phyloP scores from a whole-genome alignment of 92 coral and sea anemone species.

The Actinernus sp. region DNA sequence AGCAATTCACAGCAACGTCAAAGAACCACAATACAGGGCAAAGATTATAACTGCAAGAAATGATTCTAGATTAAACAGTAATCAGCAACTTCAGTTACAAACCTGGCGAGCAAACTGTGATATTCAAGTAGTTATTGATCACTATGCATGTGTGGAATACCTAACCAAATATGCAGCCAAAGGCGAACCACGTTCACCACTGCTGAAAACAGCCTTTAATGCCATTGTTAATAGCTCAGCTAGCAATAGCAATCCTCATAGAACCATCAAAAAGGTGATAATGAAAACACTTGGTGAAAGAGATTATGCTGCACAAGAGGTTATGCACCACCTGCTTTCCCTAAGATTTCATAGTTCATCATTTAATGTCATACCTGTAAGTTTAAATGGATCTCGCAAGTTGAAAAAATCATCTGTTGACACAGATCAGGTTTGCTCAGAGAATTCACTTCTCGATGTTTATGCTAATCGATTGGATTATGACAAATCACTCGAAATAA shows the following conservation, averaged over 20 bases:
- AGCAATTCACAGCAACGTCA: neutral
- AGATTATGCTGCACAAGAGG: constrained; percentile 68
- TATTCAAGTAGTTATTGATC: no score
- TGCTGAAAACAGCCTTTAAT: constrained; percentile 50
- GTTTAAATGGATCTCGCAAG: constrained; percentile 52
- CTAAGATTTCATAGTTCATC: constrained; percentile 58
- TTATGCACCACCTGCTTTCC: constrained; percentile 57
- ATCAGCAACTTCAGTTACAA: neutral
- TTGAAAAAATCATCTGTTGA: constrained; percentile 9
- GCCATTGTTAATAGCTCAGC: constrained; percentile 35
- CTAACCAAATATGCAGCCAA: constrained; percentile 55
- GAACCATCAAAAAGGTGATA: constrained; percentile 51
- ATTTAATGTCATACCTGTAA: constrained; percentile 53
- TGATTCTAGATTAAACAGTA: neutral
- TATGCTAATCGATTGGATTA: constrained; percentile 57
- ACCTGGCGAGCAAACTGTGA: neutral
- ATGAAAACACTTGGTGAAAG: constrained; percentile 63
- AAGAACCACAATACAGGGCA: neutral
- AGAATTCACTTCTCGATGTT: constrained; percentile 56
- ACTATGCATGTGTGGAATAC: neutral
- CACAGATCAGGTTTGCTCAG: constrained; percentile 32
- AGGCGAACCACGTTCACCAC: constrained; percentile 55
- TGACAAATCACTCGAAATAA: constrained; percentile 29
- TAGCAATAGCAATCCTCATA: constrained; percentile 47
- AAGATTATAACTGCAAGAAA: neutral